Evolutionary conservation across 2,888 invertebrate species (phyloP).

Genomic region (Silvanus unidentatus): DNA sequence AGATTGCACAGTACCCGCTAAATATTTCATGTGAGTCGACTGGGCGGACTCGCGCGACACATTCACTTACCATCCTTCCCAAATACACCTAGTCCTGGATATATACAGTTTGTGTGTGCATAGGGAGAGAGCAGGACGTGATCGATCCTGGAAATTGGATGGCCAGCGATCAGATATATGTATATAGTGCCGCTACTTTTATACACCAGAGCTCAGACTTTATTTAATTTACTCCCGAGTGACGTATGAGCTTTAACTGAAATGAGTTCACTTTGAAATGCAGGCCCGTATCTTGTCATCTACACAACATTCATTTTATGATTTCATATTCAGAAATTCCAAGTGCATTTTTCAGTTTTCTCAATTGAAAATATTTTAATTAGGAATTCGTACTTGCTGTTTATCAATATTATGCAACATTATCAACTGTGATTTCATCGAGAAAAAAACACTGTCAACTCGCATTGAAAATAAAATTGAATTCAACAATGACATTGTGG

Average conservation of each 20-base stretch:
- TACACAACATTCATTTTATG: too few species aligned
- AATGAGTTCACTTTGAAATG: conserved; percentile 35
- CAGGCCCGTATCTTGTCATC: not conserved
- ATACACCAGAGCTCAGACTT: conserved; percentile 31
- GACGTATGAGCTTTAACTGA: conserved; percentile 41
- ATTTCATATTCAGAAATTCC: too few species aligned
- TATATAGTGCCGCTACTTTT: conserved; percentile 9
- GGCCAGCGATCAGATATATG: conserved; percentile 40
- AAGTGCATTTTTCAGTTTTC: too few species aligned
- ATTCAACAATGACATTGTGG: too few species aligned
- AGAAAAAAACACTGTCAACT: too few species aligned
- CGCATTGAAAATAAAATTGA: too few species aligned
- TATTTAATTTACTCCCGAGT: conserved; percentile 43
- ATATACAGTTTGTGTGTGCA: conserved; percentile 4
- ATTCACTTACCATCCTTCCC: too few species aligned
- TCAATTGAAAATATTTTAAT: too few species aligned
- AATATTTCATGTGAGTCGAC: conserved; percentile 43
- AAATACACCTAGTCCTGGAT: conserved; percentile 6
- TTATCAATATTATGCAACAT: too few species aligned
- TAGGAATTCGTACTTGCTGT: too few species aligned
- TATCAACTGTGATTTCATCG: too few species aligned
- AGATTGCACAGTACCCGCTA: conserved; percentile 43
- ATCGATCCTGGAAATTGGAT: conserved; percentile 42
- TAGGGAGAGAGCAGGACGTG: conserved; percentile 29
- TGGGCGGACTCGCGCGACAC: conserved; percentile 1